Evolutionary conservation across 2,113 vertebrate species (phyloP), one percentile per base, ranked within the genome.

Genomic region (Oreochromis aureus): DNA sequence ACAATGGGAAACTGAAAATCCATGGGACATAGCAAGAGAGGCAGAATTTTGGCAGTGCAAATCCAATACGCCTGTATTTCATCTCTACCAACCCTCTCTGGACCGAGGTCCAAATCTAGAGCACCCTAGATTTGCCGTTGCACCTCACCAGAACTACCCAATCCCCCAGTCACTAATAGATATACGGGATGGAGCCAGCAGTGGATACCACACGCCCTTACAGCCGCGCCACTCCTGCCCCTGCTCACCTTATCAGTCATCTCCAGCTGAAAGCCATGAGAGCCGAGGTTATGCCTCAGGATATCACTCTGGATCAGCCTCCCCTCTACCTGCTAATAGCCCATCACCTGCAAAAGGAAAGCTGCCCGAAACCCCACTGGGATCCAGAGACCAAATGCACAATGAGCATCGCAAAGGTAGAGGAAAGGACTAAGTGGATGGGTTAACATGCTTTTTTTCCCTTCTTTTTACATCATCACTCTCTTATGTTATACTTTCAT

Each of bases 271-370:
- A 76, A 88, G 89, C 87, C 96, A 94, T 51, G 97, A 92, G 78
- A 97, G 96, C 84, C 92, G 95, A 4, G 95, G 96, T 16, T 96
- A 97, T 16, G 93, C 83, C 78, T 97, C 96, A 3, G 96, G 96
- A 58, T 95, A 95, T 83, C 95, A 96, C 78, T 97, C 96, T 54
- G 93, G 88, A 79, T 96, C 95, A 27, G 90, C 92, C 27, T 96
- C 96, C 10, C 96, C 96, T 44, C 80, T 94, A 71, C 94, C 92
- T 4, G 59, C 92, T 12, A 93, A 83, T 5, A 94, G 93, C 81
- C 92, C 92, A 13, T 95, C 95, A 81, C 91, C 93, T 63, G 92
- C 86, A 34, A 94, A 89, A 90, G 89, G 91, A 24, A 89, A 80
- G 71, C 39, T 93, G 66, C 81, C 91, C 0, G 90, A 94, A 41